Evolutionary conservation across 2,888 invertebrate genomes (phyloP), one percentile per base, ranked within the genome.

Genomic region (Disparrhopalites patrizii): DNA sequence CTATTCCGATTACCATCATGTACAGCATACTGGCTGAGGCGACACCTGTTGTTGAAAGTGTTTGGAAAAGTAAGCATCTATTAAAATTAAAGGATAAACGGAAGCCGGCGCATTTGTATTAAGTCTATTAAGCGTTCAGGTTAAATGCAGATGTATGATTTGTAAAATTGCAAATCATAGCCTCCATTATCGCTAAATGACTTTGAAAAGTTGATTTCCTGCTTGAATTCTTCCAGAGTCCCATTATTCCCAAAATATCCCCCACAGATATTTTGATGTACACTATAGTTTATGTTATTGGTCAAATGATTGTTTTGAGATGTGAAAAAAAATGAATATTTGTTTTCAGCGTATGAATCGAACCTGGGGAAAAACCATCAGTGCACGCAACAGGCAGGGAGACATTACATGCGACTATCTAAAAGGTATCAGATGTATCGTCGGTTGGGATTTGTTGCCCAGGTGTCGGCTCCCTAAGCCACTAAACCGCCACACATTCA

Each of bases 1-100:
- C 67, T 20, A 40, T 69, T 4, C 72, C 72, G 4, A 55, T 72
- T 4, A 68, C 72, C 1, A 40, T 72, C 25, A 62, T 69, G 31
- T 65, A 71, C 30, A 54, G 62, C 25, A 62, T 69, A 18, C 57
- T 62, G 13, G 62, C 66, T 36, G 66, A 71, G 60, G 62, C 68
- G 47, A 60, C 60, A 15, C 69, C 69, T 15, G 62, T 69, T 40
- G 18, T 71, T n/a, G 65, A 69, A 20, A 67, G 66, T 40, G 40
- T 68, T 3, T 67, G 60, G 40, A 33, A 52, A 47, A 69, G 70
- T 69, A 63, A 68, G 54, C 23, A 10, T 10, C 5, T 43, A 5
- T 43, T n/a, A n/a, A n/a, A n/a, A n/a, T n/a, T n/a, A n/a, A 54
- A 7, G 7, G n/a, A 47, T n/a, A n/a, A n/a, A n/a, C n/a, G n/a